Evolutionary conservation across 2,113 vertebrate species (phyloP).

Genomic region (Grantiella picta): DNA sequence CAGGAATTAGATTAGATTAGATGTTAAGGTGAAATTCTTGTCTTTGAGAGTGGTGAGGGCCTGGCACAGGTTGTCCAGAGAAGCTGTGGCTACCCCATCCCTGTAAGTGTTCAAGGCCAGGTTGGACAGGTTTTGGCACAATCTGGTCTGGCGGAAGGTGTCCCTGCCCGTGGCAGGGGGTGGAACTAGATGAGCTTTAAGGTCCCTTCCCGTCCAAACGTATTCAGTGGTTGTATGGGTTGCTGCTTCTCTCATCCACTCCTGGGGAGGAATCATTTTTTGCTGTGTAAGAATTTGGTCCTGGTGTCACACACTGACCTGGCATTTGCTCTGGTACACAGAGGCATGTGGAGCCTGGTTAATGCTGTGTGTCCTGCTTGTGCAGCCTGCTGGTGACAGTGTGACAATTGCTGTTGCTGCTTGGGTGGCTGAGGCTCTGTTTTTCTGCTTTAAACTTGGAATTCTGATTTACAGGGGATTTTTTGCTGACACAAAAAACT

Average conservation of each 20-base stretch:
- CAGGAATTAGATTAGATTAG: neutral
- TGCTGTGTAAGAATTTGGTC: neutral
- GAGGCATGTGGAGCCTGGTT: neutral
- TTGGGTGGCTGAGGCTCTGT: neutral
- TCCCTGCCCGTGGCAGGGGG: neutral
- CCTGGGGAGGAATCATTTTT: neutral
- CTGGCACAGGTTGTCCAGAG: neutral
- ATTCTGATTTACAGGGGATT: neutral
- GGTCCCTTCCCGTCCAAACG: neutral
- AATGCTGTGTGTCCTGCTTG: accelerated
- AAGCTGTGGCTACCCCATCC: neutral
- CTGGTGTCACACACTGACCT: neutral
- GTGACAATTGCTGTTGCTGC: neutral
- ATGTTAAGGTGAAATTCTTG: neutral
- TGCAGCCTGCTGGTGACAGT: neutral
- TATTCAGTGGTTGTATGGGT: neutral
- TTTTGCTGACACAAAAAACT: neutral
- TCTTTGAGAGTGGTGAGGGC: neutral
- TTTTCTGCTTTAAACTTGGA: neutral
- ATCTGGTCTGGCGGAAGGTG: neutral
- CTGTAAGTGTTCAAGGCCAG: neutral
- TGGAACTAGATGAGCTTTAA: accelerated
- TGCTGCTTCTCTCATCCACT: neutral
- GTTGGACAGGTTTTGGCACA: neutral
- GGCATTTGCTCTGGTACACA: accelerated